phyloP scores from a whole-genome alignment of 2,888 invertebrate species.

The Aleiodes testaceus region DNA sequence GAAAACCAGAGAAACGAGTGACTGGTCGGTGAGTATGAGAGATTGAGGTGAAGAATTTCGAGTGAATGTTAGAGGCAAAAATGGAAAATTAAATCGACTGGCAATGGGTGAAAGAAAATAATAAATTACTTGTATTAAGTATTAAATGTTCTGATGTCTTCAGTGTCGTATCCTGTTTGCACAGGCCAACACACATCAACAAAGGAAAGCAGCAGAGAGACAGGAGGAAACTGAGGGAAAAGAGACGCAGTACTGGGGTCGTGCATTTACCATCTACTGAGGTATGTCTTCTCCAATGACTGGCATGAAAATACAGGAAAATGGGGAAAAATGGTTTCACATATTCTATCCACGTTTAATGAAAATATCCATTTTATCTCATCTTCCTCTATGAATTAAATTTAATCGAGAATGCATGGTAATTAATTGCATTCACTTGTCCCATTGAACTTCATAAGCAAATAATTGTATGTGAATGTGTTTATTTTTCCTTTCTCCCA shows the following conservation, averaged over 20 bases:
- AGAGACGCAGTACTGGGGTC: constrained; percentile 77
- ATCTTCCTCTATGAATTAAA: no score
- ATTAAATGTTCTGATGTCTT: constrained; percentile 57
- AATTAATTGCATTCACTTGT: no score
- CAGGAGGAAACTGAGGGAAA: constrained; percentile 76
- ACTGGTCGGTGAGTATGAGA: constrained; percentile 59
- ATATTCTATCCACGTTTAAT: no score
- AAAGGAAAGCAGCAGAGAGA: constrained; percentile 76
- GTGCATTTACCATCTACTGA: constrained; percentile 77
- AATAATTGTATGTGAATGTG: no score
- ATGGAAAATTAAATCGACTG: background rate
- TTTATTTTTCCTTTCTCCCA: constrained; percentile 6
- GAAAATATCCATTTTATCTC: no score
- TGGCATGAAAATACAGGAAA: background rate
- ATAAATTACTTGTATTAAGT: no score
- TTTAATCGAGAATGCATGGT: no score
- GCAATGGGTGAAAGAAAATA: constrained; percentile 1
- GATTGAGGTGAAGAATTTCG: background rate
- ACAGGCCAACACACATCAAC: constrained; percentile 74
- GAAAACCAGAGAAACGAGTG: constrained; percentile 64
- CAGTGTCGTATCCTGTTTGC: constrained; percentile 64
- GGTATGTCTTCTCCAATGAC: constrained; percentile 64
- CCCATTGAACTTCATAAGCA: no score
- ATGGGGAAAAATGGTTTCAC: no score
- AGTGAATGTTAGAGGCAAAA: background rate